Evolutionary conservation across 2,797 vertebrate genomes (phyloP), one percentile per base, ranked within the genome.

Genomic region (Geotrypetes seraphini): DNA sequence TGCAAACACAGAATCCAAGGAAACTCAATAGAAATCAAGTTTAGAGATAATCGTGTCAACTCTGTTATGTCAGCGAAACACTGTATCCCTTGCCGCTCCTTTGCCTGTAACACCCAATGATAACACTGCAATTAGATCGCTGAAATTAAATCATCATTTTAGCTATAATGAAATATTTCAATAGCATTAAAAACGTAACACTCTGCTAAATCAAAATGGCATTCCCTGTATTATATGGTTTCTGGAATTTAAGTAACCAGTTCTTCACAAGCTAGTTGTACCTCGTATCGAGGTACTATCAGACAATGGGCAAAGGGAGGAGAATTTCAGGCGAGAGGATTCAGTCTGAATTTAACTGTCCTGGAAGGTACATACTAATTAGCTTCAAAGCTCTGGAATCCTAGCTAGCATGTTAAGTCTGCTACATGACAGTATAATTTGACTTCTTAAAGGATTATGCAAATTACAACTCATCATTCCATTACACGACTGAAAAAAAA

Each of bases 391-490:
- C 84, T 86, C 82, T 69, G 70, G 84, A 88, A 86, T 84, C 80
- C 78, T 83, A 78, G 83, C 86, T 86, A 90, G 87, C 88, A 85
- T 90, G 86, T 90, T 90, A 89, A 91, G 80, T 89, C 88, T 90
- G 88, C 84, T 86, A 90, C 84, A 88, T 89, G 88, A 91, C 88
- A 90, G 86, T 86, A 86, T 89, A 89, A 91, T 91, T 90, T 90
- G 88, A 88, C 86, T 91, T 87, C 86, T 90, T 91, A 89, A 90
- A 90, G 86, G 88, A 89, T 91, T 91, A 90, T 90, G 88, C 85
- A 90, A 90, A 90, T 90, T 80, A 86, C 75, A 69, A 71, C 85
- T 88, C 88, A 90, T 90, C 86, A 89, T 84, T 79, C 84, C 84
- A 85, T 81, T 81, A 81, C 78, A 86, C 66, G 81, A 85, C 78